Conservation (phyloP, 2,113 vertebrate genomes). For the Pseudois nayaur region DNA sequence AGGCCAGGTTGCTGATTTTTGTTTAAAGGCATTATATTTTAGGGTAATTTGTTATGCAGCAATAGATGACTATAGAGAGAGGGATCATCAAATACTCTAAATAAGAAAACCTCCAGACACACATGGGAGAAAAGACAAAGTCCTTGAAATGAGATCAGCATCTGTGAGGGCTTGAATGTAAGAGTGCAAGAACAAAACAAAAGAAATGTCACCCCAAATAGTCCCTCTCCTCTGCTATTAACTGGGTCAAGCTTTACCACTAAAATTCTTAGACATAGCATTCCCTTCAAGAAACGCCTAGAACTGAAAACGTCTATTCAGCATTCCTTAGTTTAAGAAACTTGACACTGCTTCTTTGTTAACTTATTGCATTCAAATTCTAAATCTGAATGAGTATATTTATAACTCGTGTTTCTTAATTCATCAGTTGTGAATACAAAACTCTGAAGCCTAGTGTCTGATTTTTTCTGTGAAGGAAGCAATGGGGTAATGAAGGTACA, state of each 20-base stretch:
- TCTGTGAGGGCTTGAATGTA: background rate
- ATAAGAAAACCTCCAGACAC: background rate
- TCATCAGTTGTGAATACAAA: background rate
- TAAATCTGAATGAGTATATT: background rate
- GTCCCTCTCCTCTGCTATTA: background rate
- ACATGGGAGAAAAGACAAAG: background rate
- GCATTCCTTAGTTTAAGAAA: background rate
- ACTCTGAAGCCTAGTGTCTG: background rate
- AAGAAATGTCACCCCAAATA: rapidly evolving
- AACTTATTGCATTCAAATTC: background rate
- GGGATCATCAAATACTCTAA: background rate
- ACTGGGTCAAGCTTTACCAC: background rate
- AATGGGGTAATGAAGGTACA: background rate
- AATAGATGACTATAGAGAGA: background rate
- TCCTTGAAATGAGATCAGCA: background rate
- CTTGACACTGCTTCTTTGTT: background rate
- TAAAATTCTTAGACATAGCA: background rate
- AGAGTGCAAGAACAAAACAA: background rate
- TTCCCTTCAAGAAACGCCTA: background rate
- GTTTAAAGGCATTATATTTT: background rate
- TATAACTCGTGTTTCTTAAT: background rate
- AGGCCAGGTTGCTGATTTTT: background rate
- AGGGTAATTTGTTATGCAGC: background rate
- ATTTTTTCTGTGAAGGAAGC: background rate
- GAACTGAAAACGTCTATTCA: background rate